Evolutionary conservation across 2,113 vertebrate species (phyloP).

Genomic region (Oreochromis aureus): DNA sequence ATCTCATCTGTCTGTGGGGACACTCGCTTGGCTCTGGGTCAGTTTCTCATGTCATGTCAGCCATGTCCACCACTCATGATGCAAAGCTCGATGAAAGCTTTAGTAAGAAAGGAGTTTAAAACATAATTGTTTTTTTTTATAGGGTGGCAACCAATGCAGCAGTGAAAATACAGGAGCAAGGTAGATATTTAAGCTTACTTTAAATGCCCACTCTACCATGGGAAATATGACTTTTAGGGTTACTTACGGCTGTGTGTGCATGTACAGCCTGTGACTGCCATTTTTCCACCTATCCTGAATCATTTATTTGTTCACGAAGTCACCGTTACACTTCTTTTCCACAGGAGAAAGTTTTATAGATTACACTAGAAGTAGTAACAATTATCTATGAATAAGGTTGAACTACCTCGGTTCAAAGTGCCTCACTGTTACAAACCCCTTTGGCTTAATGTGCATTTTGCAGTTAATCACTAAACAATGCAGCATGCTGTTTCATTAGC

Average conservation of each 20-base stretch:
- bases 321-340: background rate
- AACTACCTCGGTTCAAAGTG: rapidly evolving
- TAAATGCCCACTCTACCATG: background rate
- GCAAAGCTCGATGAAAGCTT: background rate
- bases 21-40: slow-evolving; percentile 86
- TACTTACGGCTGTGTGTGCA: background rate
- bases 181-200: slow-evolving; percentile 44
- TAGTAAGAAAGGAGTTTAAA: background rate
- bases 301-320: background rate
- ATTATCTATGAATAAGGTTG: background rate
- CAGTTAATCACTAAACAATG: background rate
- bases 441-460: background rate
- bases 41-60: background rate
- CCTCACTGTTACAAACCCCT: background rate
- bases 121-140: background rate
- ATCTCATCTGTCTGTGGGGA: slow-evolving; percentile 79
- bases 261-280: background rate
- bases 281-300: background rate
- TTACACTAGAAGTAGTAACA: background rate
- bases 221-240: background rate
- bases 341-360: background rate
- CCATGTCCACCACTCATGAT: background rate
- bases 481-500: background rate
- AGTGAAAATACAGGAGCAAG: slow-evolving; percentile 76
- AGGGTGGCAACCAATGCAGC: slow-evolving; percentile 84